Conservation (phyloP, 1,140 invertebrate genomes). For the Cydia pomonella region DNA sequence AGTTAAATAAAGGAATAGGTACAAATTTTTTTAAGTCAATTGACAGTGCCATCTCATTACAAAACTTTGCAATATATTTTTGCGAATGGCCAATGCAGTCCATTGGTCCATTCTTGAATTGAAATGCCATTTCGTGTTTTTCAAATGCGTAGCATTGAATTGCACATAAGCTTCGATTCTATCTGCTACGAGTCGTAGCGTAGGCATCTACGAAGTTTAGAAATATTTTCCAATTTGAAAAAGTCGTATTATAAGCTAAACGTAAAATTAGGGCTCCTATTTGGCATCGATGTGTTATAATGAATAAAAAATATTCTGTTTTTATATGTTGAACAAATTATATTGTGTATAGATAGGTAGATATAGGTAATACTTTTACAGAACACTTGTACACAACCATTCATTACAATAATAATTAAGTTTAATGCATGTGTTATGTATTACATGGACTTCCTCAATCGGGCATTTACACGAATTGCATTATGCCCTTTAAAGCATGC, state of each 20-base stretch:
- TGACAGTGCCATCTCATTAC: too few species aligned
- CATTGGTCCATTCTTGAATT: too few species aligned
- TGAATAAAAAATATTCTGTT: background rate
- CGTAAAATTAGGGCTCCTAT: background rate
- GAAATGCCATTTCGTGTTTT: background rate
- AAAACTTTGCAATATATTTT: too few species aligned
- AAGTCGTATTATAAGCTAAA: background rate
- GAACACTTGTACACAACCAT: too few species aligned
- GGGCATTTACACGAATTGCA: background rate
- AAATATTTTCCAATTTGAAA: background rate
- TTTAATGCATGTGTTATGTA: background rate
- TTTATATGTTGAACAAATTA: background rate
- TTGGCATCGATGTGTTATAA: background rate
- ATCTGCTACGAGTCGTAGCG: constrained; percentile 17
- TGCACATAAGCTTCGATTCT: background rate
- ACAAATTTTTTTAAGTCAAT: too few species aligned
- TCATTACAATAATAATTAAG: background rate
- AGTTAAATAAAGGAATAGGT: too few species aligned
- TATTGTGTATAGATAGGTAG: background rate
- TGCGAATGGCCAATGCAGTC: too few species aligned
- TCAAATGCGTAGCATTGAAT: background rate
- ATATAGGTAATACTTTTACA: background rate
- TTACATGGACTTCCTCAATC: background rate
- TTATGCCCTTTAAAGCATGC: constrained; percentile 8
- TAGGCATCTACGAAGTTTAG: constrained; percentile 24